Evolutionary conservation across 2,888 invertebrate species (phyloP), one percentile per base, ranked within the genome.

Genomic region (Papilio protenor): DNA sequence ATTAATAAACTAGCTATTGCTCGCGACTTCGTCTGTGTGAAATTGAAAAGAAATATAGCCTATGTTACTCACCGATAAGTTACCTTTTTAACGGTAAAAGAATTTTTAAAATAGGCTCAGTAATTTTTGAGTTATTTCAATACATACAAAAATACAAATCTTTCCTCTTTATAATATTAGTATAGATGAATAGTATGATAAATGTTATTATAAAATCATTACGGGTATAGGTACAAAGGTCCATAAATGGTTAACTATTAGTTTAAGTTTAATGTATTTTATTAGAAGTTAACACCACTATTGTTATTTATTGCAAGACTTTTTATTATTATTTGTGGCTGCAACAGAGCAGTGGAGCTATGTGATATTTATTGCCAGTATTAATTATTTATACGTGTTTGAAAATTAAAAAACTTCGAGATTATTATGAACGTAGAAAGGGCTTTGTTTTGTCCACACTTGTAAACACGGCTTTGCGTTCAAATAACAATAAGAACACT

Each of bases 281-380:
- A 66, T 66, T 66, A 66, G 3, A 40, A 11, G 2, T 40, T 40
- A 6, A 33, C 16, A 59, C 0, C 18, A 33, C 18, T 33, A 64
- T 6, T 16, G 61, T 61, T 23, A 14, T 61, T 12, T 61, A 40
- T 66, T 45, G n/a, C 33, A 27, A 33, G 2, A 64, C 14, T 18
- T 64, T 27, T 64, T 27, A 1, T 59, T 3, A 45, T 66, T 66
- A 0, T 45, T n/a, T 66, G 21, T n/a, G n/a, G 8, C 45, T 69
- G 12, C 40, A 1, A 40, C 18, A 64, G 16, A 64, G 33, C 33
- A 33, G 64, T 64, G 1, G 2, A 66, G 27, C 18, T n/a, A 40
- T 21, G 40, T n/a, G 21, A 45, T 45, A 21, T 64, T 49, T 75
- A 49, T 66, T 75, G 74, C 61, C 64, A 73, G 73, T 73, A 73